Percentiles rank a stretch among this genome's conserved stretches.
Conservation (phyloP, 2,113 vertebrate genomes). For the Channa argus region DNA sequence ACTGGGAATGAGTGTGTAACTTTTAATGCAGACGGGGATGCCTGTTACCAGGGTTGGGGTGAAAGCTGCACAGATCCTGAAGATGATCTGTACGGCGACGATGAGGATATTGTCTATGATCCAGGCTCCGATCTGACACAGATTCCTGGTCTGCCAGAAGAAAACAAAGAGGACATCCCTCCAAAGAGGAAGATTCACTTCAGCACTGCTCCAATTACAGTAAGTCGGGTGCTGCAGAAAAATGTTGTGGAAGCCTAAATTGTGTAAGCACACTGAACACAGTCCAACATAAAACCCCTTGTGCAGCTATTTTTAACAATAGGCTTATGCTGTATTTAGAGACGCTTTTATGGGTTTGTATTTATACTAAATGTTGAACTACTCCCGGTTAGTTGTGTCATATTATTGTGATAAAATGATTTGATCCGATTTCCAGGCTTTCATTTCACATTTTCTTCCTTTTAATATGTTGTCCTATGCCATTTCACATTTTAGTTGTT, state of each 20-base stretch:
- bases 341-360: constrained; percentile 29
- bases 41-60: constrained; percentile 94
- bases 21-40: constrained; percentile 88
- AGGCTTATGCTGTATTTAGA: constrained; percentile 37
- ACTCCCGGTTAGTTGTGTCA: constrained; percentile 4
- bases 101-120: constrained; percentile 90
- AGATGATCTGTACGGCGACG: constrained; percentile 92
- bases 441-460: neutral
- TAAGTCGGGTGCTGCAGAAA: constrained; percentile 76
- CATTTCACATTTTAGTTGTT: constrained; percentile 15
- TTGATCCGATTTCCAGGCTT: neutral
- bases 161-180: constrained; percentile 92
- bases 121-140: constrained; percentile 91
- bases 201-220: constrained; percentile 94
- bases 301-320: constrained; percentile 48
- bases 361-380: constrained; percentile 32
- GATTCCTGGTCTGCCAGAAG: constrained; percentile 91
- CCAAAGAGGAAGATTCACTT: constrained; percentile 93
- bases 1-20: constrained; percentile 80
- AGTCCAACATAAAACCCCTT: constrained; percentile 46
- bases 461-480: too few relatives aligned
- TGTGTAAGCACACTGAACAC: constrained; percentile 42
- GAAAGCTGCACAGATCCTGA: constrained; percentile 93
- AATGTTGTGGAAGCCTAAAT: constrained; percentile 24
- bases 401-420: constrained; percentile 2